A percentile compares a stretch with the other conserved stretches of the same genome.
phyloP scores from a whole-genome alignment of 2,113 vertebrate species.

The Aspidoscelis tigris region DNA sequence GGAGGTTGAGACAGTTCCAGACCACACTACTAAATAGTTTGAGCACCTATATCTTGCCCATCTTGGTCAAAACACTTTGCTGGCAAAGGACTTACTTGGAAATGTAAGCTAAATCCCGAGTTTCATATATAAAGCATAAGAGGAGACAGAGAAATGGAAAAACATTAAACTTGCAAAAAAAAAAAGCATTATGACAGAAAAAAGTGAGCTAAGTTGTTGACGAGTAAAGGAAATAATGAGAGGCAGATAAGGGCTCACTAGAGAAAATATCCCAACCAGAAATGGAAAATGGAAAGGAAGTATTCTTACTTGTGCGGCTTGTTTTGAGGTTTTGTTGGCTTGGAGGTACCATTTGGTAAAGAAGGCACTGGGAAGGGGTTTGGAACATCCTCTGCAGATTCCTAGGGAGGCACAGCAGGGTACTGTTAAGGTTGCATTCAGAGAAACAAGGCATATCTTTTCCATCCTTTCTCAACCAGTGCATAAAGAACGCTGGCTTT shows the following conservation, averaged over 20 bases:
- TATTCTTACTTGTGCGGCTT: constrained; percentile 80
- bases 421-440: neutral
- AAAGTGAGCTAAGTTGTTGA: neutral
- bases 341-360: constrained; percentile 75
- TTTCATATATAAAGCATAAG: neutral
- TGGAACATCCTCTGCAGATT: constrained; percentile 69
- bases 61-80: no score
- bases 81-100: no score
- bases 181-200: neutral
- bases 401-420: constrained; percentile 64
- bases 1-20: no score
- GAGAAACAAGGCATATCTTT: neutral
- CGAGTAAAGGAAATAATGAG: neutral
- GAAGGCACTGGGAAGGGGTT: constrained; percentile 75
- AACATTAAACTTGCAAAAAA: neutral
- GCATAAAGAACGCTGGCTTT: constrained; percentile 17
- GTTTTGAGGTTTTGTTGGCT: constrained; percentile 77
- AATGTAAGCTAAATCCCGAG: neutral
- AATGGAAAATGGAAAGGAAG: neutral
- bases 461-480: neutral
- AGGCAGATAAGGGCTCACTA: neutral
- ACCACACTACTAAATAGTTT: no score
- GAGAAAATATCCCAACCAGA: neutral
- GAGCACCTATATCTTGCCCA: no score
- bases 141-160: neutral